Conservation (phyloP, 2,888 invertebrate genomes). For the Cheilosia pagana region DNA sequence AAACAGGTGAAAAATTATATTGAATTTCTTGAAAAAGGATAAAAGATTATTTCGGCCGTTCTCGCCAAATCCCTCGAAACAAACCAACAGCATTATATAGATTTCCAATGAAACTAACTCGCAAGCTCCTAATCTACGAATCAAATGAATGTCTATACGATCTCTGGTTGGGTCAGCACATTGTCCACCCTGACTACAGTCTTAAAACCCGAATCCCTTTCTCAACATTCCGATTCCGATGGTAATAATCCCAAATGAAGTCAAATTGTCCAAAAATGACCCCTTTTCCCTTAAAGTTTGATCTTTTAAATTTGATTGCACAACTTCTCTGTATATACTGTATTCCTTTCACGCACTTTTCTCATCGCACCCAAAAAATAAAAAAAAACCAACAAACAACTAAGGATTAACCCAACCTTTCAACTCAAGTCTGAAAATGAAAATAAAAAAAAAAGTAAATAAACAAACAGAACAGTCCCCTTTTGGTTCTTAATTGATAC, state of each 20-base stretch:
- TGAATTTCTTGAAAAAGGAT: too few species aligned
- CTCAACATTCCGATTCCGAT: not conserved
- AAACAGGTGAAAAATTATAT: too few species aligned
- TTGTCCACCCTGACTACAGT: not conserved
- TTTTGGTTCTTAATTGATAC: conserved; percentile 63
- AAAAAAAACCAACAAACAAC: not conserved
- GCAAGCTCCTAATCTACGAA: too few species aligned
- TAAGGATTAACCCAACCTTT: conserved; percentile 40
- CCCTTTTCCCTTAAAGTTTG: conserved; percentile 3
- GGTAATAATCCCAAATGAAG: conserved; percentile 23
- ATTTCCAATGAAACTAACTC: too few species aligned
- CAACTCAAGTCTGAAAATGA: conserved; percentile 33
- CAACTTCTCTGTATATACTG: not conserved
- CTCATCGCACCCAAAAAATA: conserved; percentile 4
- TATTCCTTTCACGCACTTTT: conserved; percentile 29
- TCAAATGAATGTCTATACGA: too few species aligned
- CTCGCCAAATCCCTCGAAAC: too few species aligned
- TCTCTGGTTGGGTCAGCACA: not conserved
- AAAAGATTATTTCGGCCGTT: too few species aligned
- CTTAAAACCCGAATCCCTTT: not conserved
- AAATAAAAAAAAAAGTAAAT: too few species aligned
- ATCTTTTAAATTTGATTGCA: conserved; percentile 21
- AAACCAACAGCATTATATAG: too few species aligned
- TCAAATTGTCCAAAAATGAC: conserved; percentile 13
- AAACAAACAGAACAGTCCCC: conserved; percentile 30